Evolutionary conservation across 2,888 invertebrate genomes (phyloP).

Genomic region (Rhamphomyia laevipes): DNA sequence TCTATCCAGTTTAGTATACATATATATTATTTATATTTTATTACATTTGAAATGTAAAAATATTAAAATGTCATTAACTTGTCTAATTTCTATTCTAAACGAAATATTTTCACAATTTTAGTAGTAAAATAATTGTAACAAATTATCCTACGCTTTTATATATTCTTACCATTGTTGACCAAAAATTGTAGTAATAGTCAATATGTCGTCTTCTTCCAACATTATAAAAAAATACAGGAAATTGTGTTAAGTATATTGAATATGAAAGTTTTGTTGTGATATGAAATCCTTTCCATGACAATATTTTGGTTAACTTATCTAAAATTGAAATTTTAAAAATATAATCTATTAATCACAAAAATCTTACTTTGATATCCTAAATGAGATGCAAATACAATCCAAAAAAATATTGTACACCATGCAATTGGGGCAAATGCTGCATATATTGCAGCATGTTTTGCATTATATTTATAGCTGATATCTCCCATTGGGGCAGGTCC

Average conservation of each 20-base stretch:
- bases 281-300: slow-evolving; percentile 49
- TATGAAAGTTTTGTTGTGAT: slow-evolving; percentile 58
- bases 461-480: slow-evolving; percentile 47
- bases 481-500: slow-evolving; percentile 54
- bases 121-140: too few relatives aligned
- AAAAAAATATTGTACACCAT: slow-evolving; percentile 55
- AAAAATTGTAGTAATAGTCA: slow-evolving; percentile 47
- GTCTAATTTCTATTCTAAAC: neutral
- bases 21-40: neutral
- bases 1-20: neutral
- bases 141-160: neutral
- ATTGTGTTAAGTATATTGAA: slow-evolving; percentile 56
- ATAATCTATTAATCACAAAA: slow-evolving; percentile 2
- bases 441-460: slow-evolving; percentile 52
- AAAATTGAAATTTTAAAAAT: slow-evolving; percentile 17
- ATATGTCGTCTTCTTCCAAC: slow-evolving; percentile 48
- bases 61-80: neutral
- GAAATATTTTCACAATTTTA: too few relatives aligned
- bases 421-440: slow-evolving; percentile 58
- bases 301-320: slow-evolving; percentile 44
- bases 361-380: slow-evolving; percentile 45
- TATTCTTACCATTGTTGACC: slow-evolving; percentile 42
- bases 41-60: neutral
- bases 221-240: slow-evolving; percentile 58
- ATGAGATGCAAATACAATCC: slow-evolving; percentile 53